Percentiles rank a stretch among this genome's conserved stretches.
Conservation (phyloP, 2,888 invertebrate species). For the Synergus umbraculus region DNA sequence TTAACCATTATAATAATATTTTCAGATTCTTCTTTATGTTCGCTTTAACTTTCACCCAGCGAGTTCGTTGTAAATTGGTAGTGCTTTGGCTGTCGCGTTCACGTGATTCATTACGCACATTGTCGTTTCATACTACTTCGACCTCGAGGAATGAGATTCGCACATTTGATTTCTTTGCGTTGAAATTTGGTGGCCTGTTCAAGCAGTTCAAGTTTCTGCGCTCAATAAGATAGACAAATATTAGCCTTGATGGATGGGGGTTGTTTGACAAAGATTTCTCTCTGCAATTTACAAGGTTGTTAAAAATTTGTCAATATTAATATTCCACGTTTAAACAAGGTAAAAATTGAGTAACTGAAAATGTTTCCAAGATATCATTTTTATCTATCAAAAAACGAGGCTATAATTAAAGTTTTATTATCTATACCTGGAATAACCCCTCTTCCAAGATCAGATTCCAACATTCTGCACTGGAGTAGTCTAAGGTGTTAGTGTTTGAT, state of each 20-base stretch:
- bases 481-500: conserved; percentile 57
- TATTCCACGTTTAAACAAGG: background rate
- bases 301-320: background rate
- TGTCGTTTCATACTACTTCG: conserved; percentile 19
- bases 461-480: conserved; percentile 70
- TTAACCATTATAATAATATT: background rate
- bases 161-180: background rate
- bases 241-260: background rate
- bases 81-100: conserved; percentile 34
- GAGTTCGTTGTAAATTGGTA: conserved; percentile 27
- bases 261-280: background rate
- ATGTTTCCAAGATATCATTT: too few relatives aligned
- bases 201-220: conserved; percentile 13
- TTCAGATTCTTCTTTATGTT: background rate
- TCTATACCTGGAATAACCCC: conserved; percentile 68
- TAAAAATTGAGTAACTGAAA: background rate
- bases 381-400: too few relatives aligned
- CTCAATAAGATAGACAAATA: conserved; percentile 11
- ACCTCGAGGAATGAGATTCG: conserved; percentile 36
- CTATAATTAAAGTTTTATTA: too few relatives aligned
- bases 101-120: conserved; percentile 33
- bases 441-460: conserved; percentile 73
- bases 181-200: conserved; percentile 20
- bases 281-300: background rate
- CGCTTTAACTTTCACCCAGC: conserved; percentile 27